phyloP scores from a whole-genome alignment of 1,140 invertebrate genomes.

The Halotydeus destructor region DNA sequence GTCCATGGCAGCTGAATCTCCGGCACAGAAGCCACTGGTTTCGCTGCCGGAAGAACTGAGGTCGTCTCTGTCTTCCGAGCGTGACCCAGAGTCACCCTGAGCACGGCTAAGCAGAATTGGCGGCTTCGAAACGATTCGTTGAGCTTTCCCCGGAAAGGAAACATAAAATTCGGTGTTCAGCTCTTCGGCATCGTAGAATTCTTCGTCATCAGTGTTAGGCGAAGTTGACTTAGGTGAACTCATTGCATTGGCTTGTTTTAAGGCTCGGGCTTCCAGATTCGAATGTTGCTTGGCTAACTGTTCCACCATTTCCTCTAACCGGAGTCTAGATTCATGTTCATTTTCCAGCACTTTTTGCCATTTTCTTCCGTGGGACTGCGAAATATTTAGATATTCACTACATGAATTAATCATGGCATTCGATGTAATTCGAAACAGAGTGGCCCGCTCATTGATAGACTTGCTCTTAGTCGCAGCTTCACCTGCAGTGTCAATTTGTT shows the following conservation, averaged over 20 bases:
- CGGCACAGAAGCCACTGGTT: no score
- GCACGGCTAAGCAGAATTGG: background rate
- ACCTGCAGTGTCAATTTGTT: constrained; percentile 36
- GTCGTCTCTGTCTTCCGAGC: no score
- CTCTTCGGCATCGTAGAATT: constrained; percentile 67
- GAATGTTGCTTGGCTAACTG: constrained; percentile 89
- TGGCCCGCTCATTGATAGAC: constrained; percentile 67
- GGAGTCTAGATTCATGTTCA: constrained; percentile 75
- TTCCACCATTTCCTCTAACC: constrained; percentile 92
- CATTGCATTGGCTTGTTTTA: constrained; percentile 22
- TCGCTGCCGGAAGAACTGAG: no score
- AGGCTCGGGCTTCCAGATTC: constrained; percentile 56
- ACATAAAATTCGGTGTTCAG: constrained; percentile 28
- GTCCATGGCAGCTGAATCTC: background rate
- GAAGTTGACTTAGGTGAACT: constrained; percentile 10
- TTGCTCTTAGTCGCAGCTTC: constrained; percentile 42
- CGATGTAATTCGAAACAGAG: constrained; percentile 75
- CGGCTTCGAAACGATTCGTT: constrained; percentile 16
- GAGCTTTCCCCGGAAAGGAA: constrained; percentile 24
- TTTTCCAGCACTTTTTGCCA: constrained; percentile 78
- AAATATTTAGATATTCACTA: constrained; percentile 65
- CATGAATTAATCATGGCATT: constrained; percentile 88
- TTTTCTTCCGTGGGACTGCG: constrained; percentile 61
- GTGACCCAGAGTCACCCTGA: no score
- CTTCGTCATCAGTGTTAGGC: constrained; percentile 48